These are phyloP conservation scores for Petrocephalus sullivani DNA, from an alignment of 2,797 vertebrate genomes.

Conservation along the genomic window DNA sequence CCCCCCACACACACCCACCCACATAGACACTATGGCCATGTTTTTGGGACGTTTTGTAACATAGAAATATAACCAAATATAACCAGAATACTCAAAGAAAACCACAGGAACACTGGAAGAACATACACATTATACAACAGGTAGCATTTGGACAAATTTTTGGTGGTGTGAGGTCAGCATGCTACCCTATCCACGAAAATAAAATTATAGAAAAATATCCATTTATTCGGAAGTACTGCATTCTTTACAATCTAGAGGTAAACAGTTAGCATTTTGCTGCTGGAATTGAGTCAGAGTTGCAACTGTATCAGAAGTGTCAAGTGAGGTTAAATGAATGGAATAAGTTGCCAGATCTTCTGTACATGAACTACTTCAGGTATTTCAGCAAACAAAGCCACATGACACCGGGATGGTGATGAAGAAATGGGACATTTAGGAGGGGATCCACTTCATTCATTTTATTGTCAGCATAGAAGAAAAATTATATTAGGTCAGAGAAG, in stretches of 20 bases:
- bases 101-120: background rate
- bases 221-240: background rate
- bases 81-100: background rate
- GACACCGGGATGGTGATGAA: background rate
- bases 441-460: background rate
- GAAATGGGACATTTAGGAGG: no score
- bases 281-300: background rate
- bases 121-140: background rate
- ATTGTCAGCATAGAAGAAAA: background rate
- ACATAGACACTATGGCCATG: background rate
- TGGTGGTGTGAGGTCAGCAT: background rate
- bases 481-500: background rate
- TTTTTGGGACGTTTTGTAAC: background rate
- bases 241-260: background rate
- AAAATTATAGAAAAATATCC: background rate
- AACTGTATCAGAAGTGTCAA: background rate
- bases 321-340: background rate
- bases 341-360: background rate
- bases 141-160: background rate
- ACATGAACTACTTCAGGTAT: background rate
- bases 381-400: background rate
- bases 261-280: background rate
- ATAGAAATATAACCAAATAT: background rate
- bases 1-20: no score
- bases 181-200: background rate